These are phyloP conservation scores for Phataginus tetradactyla DNA, from an alignment of 2,797 vertebrate genomes.

Conservation along the genomic window DNA sequence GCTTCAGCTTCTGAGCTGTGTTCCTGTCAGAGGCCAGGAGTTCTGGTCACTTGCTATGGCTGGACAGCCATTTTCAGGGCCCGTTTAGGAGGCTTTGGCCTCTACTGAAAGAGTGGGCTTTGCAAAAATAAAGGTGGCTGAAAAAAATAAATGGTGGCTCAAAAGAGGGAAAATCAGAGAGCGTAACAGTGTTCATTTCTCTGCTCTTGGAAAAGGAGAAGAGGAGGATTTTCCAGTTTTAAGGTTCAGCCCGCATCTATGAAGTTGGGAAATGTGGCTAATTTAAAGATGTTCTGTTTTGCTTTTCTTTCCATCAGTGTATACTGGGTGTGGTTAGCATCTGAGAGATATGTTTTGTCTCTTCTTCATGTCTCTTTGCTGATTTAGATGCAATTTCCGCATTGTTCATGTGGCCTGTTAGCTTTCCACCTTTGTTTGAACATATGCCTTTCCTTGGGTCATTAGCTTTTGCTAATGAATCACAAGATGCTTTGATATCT, in stretches of 20 bases:
- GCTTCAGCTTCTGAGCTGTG: neutral
- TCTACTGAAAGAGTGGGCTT: neutral
- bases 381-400: neutral
- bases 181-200: neutral
- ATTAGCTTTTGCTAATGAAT: neutral
- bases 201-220: neutral
- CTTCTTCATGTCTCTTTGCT: neutral
- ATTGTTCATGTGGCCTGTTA: neutral
- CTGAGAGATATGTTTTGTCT: neutral
- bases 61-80: neutral
- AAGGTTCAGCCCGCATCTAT: neutral
- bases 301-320: neutral
- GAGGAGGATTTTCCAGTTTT: neutral
- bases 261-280: neutral
- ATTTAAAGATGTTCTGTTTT: neutral
- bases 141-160: neutral
- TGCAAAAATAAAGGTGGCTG: neutral
- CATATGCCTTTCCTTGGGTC: neutral
- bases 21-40: neutral
- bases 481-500: neutral
- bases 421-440: neutral
- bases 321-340: neutral
- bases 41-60: neutral
- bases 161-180: neutral
- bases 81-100: neutral